Percentiles rank a stretch among this genome's conserved stretches.
These are phyloP conservation scores for Andrena bucephala DNA, from an alignment of 2,888 invertebrate genomes.

Conservation along the genomic window DNA sequence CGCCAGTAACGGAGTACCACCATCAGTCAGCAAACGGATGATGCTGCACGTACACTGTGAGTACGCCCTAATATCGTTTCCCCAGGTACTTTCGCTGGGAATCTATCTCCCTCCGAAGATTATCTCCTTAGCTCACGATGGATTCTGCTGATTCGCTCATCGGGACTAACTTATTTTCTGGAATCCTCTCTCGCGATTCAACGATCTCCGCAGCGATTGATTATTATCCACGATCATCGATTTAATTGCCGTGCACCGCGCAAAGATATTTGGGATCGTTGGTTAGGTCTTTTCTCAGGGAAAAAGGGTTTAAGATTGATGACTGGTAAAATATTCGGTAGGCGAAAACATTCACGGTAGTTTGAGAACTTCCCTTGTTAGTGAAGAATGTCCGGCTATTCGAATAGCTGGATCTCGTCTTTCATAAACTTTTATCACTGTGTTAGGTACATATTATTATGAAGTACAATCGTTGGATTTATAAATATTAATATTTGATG, in stretches of 20 bases:
- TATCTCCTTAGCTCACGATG: constrained; percentile 42
- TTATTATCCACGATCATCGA: constrained; percentile 1
- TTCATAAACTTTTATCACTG: neutral
- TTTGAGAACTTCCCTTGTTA: neutral
- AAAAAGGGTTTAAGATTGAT: no score
- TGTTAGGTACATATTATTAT: neutral
- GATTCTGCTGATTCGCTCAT: constrained; percentile 53
- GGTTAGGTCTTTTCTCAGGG: neutral
- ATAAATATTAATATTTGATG: neutral
- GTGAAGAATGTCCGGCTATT: neutral
- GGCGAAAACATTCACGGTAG: neutral
- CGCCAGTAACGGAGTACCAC: constrained; percentile 95
- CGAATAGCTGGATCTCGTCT: neutral
- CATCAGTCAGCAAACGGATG: constrained; percentile 95
- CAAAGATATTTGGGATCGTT: neutral
- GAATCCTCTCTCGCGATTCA: constrained; percentile 3
- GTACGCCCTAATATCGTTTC: constrained; percentile 79
- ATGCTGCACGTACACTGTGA: constrained; percentile 96
- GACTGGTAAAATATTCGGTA: no score
- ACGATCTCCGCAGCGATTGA: neutral
- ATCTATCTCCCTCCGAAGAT: constrained; percentile 52
- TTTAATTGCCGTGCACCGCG: neutral
- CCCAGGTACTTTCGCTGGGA: constrained; percentile 34
- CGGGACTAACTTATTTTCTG: constrained; percentile 26
- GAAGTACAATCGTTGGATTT: neutral